Evolutionary conservation across 64 coral and sea anemone genomes (phyloP).

Genomic region (Anthopleura sola): DNA sequence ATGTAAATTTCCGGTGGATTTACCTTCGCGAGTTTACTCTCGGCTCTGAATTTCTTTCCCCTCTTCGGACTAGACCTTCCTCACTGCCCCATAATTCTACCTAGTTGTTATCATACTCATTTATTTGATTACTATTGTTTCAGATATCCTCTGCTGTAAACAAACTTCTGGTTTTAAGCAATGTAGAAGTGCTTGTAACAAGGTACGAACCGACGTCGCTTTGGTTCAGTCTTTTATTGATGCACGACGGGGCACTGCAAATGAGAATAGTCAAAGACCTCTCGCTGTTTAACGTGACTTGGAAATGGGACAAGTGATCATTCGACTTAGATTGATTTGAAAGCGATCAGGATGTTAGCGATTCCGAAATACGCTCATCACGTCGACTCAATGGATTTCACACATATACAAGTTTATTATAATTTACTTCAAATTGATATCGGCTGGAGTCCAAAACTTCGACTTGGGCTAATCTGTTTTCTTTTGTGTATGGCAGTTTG

Average conservation of each 20-base stretch:
- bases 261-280: constrained; percentile 51
- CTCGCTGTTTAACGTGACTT: constrained; percentile 24
- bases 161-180: constrained; percentile 58
- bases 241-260: constrained; percentile 75
- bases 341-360: constrained; percentile 19
- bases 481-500: constrained; percentile 71
- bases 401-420: constrained; percentile 70
- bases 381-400: constrained; percentile 35
- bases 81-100: background rate
- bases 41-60: background rate
- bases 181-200: constrained; percentile 73
- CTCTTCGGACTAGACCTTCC: background rate
- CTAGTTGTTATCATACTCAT: background rate
- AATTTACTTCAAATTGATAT: constrained; percentile 61
- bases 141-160: constrained; percentile 78
- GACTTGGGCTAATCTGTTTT: constrained; percentile 46
- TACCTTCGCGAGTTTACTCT: constrained; percentile 40
- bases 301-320: constrained; percentile 4
- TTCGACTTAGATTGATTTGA: constrained; percentile 38
- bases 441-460: constrained; percentile 42
- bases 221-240: constrained; percentile 75
- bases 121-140: constrained; percentile 37
- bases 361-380: constrained; percentile 56
- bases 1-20: constrained; percentile 98
- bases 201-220: constrained; percentile 59